These are phyloP conservation scores for Gibbula magus DNA, from an alignment of 2,888 invertebrate species.

Conservation along the genomic window DNA sequence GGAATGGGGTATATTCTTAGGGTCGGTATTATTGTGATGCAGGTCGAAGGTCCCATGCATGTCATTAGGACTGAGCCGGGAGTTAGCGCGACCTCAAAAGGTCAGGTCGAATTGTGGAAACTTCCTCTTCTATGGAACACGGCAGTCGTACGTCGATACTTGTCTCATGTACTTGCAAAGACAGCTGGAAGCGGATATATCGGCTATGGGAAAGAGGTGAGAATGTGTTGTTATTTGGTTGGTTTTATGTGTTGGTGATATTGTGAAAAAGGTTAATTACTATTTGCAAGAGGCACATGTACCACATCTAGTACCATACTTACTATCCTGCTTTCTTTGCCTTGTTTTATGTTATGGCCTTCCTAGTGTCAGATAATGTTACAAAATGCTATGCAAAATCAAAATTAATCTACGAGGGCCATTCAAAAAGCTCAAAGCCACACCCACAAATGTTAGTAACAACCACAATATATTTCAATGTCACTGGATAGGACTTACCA, in stretches of 20 bases:
- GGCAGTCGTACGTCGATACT: conserved; percentile 1
- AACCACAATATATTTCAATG: too few relatives aligned
- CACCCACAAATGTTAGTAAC: too few relatives aligned
- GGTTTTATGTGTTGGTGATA: neutral
- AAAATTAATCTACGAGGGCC: too few relatives aligned
- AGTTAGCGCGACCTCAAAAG: neutral
- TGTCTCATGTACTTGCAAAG: conserved; percentile 2
- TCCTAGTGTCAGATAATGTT: too few relatives aligned
- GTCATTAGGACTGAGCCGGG: neutral
- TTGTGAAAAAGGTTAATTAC: too few relatives aligned
- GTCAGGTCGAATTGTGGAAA: conserved; percentile 5
- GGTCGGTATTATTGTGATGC: conserved; percentile 8
- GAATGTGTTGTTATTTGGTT: neutral
- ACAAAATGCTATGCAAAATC: too few relatives aligned
- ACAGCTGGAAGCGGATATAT: conserved; percentile 4
- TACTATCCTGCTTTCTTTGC: too few relatives aligned
- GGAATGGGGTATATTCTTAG: neutral
- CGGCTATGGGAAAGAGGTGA: conserved; percentile 8
- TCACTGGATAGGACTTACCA: too few relatives aligned
- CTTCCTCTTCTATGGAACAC: conserved; percentile 9
- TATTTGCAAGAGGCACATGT: too few relatives aligned
- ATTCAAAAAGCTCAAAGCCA: too few relatives aligned
- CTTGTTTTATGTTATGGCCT: too few relatives aligned
- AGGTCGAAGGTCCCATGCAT: neutral
- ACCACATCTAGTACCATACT: too few relatives aligned